Evolutionary conservation across 2,797 vertebrate genomes (phyloP).

Genomic region (Hypotaenidia okinawae): DNA sequence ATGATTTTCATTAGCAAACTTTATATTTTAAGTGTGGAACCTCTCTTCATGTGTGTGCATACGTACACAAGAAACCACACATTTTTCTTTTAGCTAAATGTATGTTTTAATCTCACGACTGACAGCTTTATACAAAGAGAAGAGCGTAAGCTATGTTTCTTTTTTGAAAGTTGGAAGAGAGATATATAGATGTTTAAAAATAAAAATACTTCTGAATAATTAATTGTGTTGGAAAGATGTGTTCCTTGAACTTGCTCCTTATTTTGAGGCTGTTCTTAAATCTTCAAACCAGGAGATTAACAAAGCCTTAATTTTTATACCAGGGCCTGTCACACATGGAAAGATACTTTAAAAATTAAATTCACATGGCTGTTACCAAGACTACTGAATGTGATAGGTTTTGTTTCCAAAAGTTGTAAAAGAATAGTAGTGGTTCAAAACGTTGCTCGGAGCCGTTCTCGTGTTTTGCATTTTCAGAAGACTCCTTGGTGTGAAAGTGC

Average conservation of each 20-base stretch:
- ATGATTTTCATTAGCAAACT: background rate
- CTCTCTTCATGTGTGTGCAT: background rate
- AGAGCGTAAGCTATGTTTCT: background rate
- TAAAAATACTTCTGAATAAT: background rate
- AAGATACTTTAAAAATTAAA: constrained; percentile 12
- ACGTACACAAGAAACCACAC: background rate
- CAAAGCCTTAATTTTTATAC: background rate
- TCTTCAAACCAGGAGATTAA: background rate
- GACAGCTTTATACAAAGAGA: background rate
- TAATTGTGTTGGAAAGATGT: background rate
- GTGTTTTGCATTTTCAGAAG: background rate
- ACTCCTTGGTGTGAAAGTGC: constrained; percentile 33
- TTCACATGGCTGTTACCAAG: constrained; percentile 4
- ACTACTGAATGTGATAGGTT: background rate
- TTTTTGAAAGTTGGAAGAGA: background rate
- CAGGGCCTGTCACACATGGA: background rate
- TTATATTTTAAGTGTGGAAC: background rate
- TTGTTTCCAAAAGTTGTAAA: background rate
- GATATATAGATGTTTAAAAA: background rate
- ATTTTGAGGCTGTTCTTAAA: background rate
- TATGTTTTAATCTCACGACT: background rate
- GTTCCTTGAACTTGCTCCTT: background rate
- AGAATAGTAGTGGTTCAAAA: background rate
- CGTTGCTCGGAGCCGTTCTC: constrained; percentile 1
- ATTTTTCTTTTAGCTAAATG: background rate